Percentiles rank a stretch among this genome's conserved stretches.
Evolutionary conservation across 2,888 invertebrate species (phyloP).

Genomic region (Oscheius onirici): DNA sequence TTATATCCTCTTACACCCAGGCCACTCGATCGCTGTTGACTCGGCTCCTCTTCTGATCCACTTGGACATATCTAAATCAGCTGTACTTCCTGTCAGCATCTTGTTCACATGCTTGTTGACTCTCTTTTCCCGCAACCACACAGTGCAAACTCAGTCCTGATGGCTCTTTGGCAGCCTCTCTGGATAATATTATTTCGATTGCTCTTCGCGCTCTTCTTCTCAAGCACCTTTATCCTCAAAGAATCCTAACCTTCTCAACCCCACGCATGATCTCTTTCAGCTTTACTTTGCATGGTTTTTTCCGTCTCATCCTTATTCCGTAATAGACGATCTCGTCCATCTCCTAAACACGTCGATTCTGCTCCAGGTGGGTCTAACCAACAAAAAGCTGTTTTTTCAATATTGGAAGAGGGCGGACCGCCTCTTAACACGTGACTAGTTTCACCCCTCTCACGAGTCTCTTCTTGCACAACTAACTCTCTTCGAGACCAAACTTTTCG

Average conservation of each 20-base stretch:
- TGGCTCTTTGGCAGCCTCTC: background rate
- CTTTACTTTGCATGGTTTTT: constrained; percentile 19
- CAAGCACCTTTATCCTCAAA: background rate
- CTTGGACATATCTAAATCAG: background rate
- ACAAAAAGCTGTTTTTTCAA: background rate
- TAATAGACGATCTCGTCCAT: constrained; percentile 2
- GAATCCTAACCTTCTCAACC: background rate
- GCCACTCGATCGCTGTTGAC: constrained; percentile 22
- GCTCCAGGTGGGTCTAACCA: constrained; percentile 11
- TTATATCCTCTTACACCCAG: background rate
- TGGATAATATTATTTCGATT: background rate
- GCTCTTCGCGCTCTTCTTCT: background rate
- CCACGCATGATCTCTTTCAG: background rate
- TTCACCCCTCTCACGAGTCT: background rate
- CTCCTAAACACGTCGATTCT: constrained; percentile 1
- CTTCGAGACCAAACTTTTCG: background rate
- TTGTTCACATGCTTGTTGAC: constrained; percentile 28
- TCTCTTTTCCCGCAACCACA: constrained; percentile 17
- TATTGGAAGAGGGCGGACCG: background rate
- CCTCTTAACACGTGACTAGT: background rate
- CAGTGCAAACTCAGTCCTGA: constrained; percentile 14
- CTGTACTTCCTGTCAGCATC: constrained; percentile 11
- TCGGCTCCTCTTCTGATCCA: background rate
- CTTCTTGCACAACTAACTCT: constrained; percentile 12
- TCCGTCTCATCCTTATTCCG: constrained; percentile 22